Base-by-base conservation (phyloP, 2,888 invertebrate genomes). In the Periphyllus acericola region DNA sequence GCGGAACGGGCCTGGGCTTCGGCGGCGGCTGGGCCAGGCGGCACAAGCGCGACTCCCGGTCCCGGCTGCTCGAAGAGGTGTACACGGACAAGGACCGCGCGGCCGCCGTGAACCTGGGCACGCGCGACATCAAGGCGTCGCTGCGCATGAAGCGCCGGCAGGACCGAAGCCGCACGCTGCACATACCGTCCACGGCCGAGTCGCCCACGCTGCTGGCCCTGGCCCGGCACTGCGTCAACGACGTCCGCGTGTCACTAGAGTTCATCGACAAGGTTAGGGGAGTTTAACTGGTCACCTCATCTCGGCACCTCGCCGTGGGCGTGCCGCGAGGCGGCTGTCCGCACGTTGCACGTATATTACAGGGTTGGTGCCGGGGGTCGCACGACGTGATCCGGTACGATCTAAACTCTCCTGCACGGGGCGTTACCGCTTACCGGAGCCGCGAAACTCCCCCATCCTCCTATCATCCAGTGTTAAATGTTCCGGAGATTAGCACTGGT, bases 51-150 rank as follows among this genome's bases (percentile, higher is more conserved):
- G 85, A 72, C 79, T 86, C 81, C 55, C 88, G 83, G 89, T 87
- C 72, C 78, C 66, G 89, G 32, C 46, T 88, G 21, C 79, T 89
- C 89, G 96, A 96, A 90, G 97, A 97, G 91, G 92, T 96, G 36
- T 97, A 97, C 91, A 97, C 97, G 34, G 97, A 97, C 91, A 97
- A 97, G 91, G 97, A 97, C 91, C 93, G 97, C 11, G 97, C 97
- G 0, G 97, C 97, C 0, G 97, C 97, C 0, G 97, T 97, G 29
- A 96, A 96, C 90, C 91, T 96, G 93, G 96, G 96, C 0, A 95
- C 94, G n/a, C 95, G 94, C 89, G 97, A 97, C 91, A 97, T 97
- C 89, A 97, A 97, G 91, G 95, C 96, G 90, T 96, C 96, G 66
- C 92, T 97, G 89, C 96, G 94, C 91, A 93, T 96, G 90, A 97